Base-by-base conservation (phyloP, 2,113 vertebrate species). In the Microtus pennsylvanicus region DNA sequence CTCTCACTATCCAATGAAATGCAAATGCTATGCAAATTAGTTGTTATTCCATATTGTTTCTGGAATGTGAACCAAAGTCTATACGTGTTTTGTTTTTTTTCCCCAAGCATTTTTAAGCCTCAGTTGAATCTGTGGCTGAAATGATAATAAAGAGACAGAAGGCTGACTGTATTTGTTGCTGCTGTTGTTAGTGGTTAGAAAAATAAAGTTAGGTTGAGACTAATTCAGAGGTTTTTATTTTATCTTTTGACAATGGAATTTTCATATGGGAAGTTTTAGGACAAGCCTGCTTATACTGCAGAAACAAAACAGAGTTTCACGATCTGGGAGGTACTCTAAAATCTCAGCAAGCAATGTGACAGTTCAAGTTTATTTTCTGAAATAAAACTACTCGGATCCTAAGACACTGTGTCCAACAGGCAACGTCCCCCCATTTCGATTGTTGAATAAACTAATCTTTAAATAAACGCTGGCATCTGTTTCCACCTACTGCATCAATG, bases 391-490 rank as follows among this genome's bases (percentile, higher is more conserved):
- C 13, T 96, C 61, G 89, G 24, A 69, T 75, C 12, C 67, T 75
- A 95, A 97, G 33, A 65, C 17, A 30, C 86, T 89, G 22, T 87
- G 7, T 82, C 76, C 86, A 93, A 74, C 83, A 96, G 81, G 72
- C 80, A 97, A 94, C 86, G 82, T 70, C 61, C 33, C 7, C 72
- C 72, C 72, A 9, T 78, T 96, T 94, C 33, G 45, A 47, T 76
- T 94, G 74, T 91, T 95, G 95, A 96, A 96, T 95, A 98, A 94
- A 97, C 81, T 77, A 87, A 93, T 72, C 94, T 96, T 94, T 90
- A 97, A 97, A 98, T 96, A 96, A 97, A 94, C 7, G 28, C 50
- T 94, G 94, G 42, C 90, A 96, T 96, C 92, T 97, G 93, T 95
- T 97, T 89, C 94, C 93, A 96, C 97, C 93, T 85, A 96, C 92